Percentiles rank a stretch among this genome's conserved stretches.
Conservation (phyloP, 2,113 vertebrate species). For the Oryctolagus cuniculus region mOryCun1.1 NC_091432.1:182234501-182235000, state of each 20-base stretch:
- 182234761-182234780: conserved; percentile 39
- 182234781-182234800: background rate
- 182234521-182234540: conserved; percentile 98
- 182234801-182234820: conserved; percentile 31
- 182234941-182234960: conserved; percentile 45
- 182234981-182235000: background rate
- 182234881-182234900: conserved; percentile 42
- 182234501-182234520: conserved; percentile 97
- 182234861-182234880: conserved; percentile 30
- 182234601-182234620: conserved; percentile 34
- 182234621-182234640: conserved; percentile 44
- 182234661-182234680: background rate
- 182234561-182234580: conserved; percentile 61
- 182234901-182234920: conserved; percentile 47
- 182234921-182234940: background rate
- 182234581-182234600: conserved; percentile 34
- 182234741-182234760: conserved; percentile 16
- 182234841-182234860: conserved; percentile 35
- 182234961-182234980: background rate
- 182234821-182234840: conserved; percentile 19
- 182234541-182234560: conserved; percentile 98
- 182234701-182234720: conserved; percentile 32
- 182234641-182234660: conserved; percentile 32
- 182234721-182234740: conserved; percentile 22
- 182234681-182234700: background rate